Percentiles rank a stretch among this genome's conserved stretches.
Evolutionary conservation across 2,888 invertebrate species (phyloP).

Genomic region (Vannuccia rotundouncinata): DNA sequence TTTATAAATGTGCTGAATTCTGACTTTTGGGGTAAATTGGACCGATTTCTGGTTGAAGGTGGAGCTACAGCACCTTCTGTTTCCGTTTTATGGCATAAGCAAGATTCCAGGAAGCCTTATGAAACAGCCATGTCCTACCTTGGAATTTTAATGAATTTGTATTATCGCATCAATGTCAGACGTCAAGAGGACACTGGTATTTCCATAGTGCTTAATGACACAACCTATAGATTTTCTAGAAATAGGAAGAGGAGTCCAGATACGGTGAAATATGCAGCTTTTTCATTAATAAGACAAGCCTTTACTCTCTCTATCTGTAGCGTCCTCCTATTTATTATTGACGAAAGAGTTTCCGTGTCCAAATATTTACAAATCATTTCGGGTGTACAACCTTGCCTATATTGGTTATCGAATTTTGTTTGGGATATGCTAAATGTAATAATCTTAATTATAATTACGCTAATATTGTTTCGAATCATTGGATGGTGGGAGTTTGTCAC

Average conservation of each 20-base stretch:
- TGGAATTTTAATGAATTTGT: not conserved
- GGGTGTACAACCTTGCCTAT: constrained; percentile 28
- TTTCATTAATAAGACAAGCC: not conserved
- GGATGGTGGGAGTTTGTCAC: constrained; percentile 22
- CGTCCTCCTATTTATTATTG: constrained; percentile 47
- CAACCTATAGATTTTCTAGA: not conserved
- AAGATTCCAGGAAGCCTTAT: not conserved
- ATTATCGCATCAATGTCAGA: not conserved
- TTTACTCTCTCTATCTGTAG: constrained; percentile 33
- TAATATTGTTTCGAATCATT: constrained; percentile 7
- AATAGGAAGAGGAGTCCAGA: no score
- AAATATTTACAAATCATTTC: constrained; percentile 36
- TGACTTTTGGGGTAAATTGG: not conserved
- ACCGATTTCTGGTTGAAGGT: not conserved
- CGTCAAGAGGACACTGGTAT: not conserved
- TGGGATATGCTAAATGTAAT: constrained; percentile 16
- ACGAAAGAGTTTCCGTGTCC: constrained; percentile 44
- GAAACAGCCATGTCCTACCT: not conserved
- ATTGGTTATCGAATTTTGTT: constrained; percentile 36
- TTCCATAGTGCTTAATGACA: not conserved
- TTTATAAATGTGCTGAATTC: not conserved
- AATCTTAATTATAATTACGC: not conserved
- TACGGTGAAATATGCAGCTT: no score
- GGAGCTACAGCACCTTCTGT: not conserved
- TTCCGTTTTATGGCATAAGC: not conserved